Base-by-base conservation (phyloP, 2,113 vertebrate genomes). In the Onychorhynchus coronatus region DNA sequence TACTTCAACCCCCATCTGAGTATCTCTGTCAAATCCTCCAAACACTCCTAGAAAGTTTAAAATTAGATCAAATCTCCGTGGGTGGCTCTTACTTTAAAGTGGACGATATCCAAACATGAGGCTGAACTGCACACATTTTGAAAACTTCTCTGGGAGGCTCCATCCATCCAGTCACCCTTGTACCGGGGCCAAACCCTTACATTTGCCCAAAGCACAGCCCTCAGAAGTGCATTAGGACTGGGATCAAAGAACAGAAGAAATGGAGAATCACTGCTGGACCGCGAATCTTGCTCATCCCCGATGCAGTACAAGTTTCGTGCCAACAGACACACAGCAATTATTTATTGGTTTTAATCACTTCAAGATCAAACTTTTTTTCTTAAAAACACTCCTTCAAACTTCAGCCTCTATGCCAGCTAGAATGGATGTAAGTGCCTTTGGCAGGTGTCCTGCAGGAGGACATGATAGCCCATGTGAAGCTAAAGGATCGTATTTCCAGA, bases 401-500 rank as follows among this genome's bases (percentile, higher is more conserved):
- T 49, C 56, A 53, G 66, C 17, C 46, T 76, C 22, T 20, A 37
- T 41, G 41, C 25, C 49, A 72, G 16, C n/a, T 59, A 80, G 44
- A 82, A 63, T 1, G 6, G 19, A 31, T 23, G 7, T 24, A 20
- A 0, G 8, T 65, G 71, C 37, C 31, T 55, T 24, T 37, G 23
- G 39, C 61, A 67, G 50, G 61, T 67, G 84, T 77, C 59, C 47
- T 81, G 35, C 52, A 67, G 30, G 47, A 94, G 59, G 42, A 42
- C 55, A 35, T 0, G 0, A 17, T 37, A 68, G 9, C 58, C 44
- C 35, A 12, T 0, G 0, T 5, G 14, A 53, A 85, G 47, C 28
- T 12, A 1, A 28, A 24, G 39, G 23, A n/a, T 91, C 23, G 28
- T 22, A 24, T 31, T 6, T 5, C 35, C 56, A 44, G 68, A 9